Evolutionary conservation across 2,888 invertebrate genomes (phyloP).

Genomic region (Netelia fuscicornis): DNA sequence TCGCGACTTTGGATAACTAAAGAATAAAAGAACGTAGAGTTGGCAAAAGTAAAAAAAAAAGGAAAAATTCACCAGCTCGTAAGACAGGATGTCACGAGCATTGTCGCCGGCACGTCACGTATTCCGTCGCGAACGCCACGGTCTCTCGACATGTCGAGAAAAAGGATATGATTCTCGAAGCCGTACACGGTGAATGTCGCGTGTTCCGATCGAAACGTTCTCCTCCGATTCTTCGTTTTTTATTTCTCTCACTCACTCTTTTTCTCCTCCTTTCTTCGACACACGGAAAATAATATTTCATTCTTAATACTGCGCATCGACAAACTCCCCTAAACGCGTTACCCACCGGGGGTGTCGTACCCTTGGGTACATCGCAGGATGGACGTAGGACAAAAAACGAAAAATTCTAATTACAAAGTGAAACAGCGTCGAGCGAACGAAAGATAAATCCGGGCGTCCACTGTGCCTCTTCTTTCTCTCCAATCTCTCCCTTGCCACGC

Average conservation of each 20-base stretch:
- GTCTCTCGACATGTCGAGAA: neutral
- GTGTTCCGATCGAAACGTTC: neutral
- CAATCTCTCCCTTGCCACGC: slow-evolving; percentile 32
- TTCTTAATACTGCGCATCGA: slow-evolving; percentile 23
- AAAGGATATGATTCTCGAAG: neutral
- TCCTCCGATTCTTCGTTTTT: neutral
- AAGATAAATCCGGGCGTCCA: slow-evolving; percentile 75
- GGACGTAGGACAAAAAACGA: slow-evolving; percentile 34
- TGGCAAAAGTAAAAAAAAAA: slow-evolving; percentile 33
- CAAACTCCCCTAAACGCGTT: slow-evolving; percentile 36
- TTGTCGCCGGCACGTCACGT: slow-evolving; percentile 76
- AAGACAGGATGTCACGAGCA: slow-evolving; percentile 79
- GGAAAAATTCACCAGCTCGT: slow-evolving; percentile 58
- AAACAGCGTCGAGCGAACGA: slow-evolving; percentile 66
- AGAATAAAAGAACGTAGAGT: slow-evolving; percentile 32
- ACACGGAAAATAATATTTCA: neutral
- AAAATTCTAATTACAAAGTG: slow-evolving; percentile 69
- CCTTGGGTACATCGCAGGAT: neutral
- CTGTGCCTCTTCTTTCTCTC: slow-evolving; percentile 38
- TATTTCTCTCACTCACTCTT: slow-evolving; percentile 1
- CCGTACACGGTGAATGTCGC: neutral
- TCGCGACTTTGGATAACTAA: slow-evolving; percentile 5
- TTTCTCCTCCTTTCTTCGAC: slow-evolving; percentile 2
- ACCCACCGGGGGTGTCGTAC: neutral
- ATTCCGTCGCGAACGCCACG: slow-evolving; percentile 18